A percentile compares a stretch with the other conserved stretches of the same genome.
Conservation (phyloP, 1,140 invertebrate genomes). For the Leptinotarsa undecemlineata region DNA sequence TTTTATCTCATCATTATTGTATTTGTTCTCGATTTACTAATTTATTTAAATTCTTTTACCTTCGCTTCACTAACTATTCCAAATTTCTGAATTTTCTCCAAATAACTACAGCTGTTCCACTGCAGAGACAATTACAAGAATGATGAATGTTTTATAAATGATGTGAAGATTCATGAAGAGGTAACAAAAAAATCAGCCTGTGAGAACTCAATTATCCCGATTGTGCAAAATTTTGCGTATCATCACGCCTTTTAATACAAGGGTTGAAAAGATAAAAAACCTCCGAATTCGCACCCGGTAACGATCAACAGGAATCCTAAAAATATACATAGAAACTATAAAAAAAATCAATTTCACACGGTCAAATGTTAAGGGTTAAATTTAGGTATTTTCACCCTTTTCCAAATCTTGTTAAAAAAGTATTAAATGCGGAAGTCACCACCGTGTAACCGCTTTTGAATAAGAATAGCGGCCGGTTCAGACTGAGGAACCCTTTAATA, state of each 20-base stretch:
- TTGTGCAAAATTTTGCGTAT: constrained; percentile 19
- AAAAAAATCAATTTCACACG: constrained; percentile 46
- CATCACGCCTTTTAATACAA: constrained; percentile 26
- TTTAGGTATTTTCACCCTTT: constrained; percentile 40
- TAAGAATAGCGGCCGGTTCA: constrained; percentile 31
- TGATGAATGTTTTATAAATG: constrained; percentile 3
- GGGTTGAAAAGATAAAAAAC: constrained; percentile 24
- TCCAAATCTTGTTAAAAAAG: constrained; percentile 45
- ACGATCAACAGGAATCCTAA: constrained; percentile 21
- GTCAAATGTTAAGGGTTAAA: constrained; percentile 43
- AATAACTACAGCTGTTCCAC: too few species aligned
- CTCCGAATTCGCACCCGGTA: constrained; percentile 31
- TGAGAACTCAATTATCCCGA: constrained; percentile 12
- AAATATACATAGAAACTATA: constrained; percentile 25
- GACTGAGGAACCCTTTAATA: constrained; percentile 34
- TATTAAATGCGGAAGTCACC: constrained; percentile 47
- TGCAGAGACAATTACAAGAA: not conserved
- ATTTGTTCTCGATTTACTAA: too few species aligned
- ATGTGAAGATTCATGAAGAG: constrained; percentile 12
- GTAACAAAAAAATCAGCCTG: not conserved
- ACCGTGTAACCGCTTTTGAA: constrained; percentile 44
- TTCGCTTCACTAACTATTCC: too few species aligned
- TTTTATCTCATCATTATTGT: too few species aligned
- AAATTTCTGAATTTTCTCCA: too few species aligned
- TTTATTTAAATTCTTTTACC: too few species aligned